Conservation (phyloP, 2,113 vertebrate species). For the Narcine bancroftii region DNA sequence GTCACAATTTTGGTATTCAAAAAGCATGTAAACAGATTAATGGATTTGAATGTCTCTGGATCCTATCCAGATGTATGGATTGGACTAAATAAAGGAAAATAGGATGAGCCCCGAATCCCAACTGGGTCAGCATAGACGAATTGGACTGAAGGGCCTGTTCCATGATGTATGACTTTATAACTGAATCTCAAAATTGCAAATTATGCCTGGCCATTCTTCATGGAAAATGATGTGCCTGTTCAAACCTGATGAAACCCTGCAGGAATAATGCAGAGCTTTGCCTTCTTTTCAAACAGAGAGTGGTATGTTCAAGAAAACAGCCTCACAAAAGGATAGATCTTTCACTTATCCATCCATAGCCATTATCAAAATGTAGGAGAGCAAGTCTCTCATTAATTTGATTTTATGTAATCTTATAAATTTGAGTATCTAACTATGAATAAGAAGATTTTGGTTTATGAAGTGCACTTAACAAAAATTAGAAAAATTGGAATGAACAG, state of each 20-base stretch:
- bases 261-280: neutral
- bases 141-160: too few species aligned
- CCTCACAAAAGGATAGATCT: neutral
- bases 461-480: neutral
- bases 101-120: too few species aligned
- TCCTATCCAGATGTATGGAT: too few species aligned
- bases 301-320: neutral
- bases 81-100: too few species aligned
- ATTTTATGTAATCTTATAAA: too few species aligned
- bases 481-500: neutral
- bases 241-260: constrained; percentile 5
- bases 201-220: neutral
- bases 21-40: too few species aligned
- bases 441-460: neutral
- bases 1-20: too few species aligned
- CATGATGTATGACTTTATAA: too few species aligned
- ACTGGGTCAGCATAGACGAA: too few species aligned
- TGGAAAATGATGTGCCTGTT: neutral
- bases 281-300: neutral
- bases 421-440: neutral
- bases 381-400: neutral
- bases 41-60: too few species aligned
- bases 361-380: neutral
- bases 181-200: neutral
- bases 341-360: neutral